Percentiles rank a stretch among this genome's conserved stretches.
Conservation (phyloP, 2,797 vertebrate genomes). For the Gambelia wislizenii region DNA sequence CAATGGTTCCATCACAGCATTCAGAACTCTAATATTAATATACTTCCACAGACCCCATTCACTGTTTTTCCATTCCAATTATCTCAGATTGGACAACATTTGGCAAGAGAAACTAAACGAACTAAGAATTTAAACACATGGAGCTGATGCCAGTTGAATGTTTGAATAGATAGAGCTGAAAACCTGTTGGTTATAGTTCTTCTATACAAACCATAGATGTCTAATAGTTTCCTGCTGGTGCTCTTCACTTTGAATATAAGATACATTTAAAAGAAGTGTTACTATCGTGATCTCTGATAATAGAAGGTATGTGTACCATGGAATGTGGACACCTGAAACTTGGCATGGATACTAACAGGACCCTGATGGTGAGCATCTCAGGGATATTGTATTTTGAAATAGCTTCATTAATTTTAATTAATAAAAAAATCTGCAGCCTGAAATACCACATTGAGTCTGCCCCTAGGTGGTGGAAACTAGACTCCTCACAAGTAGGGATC, state of each 20-base stretch:
- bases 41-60: not conserved
- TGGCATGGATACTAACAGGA: too few species aligned
- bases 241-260: not conserved
- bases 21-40: not conserved
- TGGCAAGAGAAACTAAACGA: not conserved
- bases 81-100: not conserved
- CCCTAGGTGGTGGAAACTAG: too few species aligned
- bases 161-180: not conserved
- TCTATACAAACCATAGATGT: not conserved
- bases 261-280: conserved; percentile 12
- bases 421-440: too few species aligned
- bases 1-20: not conserved
- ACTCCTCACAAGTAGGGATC: too few species aligned
- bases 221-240: not conserved
- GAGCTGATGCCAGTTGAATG: conserved; percentile 32
- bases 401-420: too few species aligned
- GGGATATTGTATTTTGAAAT: too few species aligned
- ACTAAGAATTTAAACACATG: not conserved
- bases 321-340: too few species aligned
- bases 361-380: too few species aligned
- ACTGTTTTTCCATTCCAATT: conserved; percentile 19
- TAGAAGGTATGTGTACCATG: too few species aligned
- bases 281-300: not conserved
- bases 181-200: not conserved
- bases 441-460: too few species aligned